A percentile compares a stretch with the other conserved stretches of the same genome.
Evolutionary conservation across 2,888 invertebrate genomes (phyloP).

Genomic region (Syritta pipiens): DNA sequence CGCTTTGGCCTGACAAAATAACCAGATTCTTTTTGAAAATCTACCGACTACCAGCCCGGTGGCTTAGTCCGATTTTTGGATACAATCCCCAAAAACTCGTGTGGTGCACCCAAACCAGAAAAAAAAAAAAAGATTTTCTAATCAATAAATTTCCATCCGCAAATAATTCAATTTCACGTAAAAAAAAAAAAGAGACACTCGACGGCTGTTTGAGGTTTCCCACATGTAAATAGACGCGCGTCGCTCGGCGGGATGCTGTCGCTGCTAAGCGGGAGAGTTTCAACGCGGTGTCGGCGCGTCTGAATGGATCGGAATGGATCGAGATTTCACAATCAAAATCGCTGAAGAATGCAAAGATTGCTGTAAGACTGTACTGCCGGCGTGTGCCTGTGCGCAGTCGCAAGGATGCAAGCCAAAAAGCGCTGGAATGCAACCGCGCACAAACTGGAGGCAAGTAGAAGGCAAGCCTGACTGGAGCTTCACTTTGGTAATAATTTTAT

Average conservation of each 20-base stretch:
- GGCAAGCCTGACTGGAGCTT: constrained; percentile 14
- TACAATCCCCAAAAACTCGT: constrained; percentile 36
- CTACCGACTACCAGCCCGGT: neutral
- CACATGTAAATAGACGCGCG: constrained; percentile 9
- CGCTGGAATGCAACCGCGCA: constrained; percentile 9
- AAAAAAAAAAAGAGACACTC: constrained; percentile 3
- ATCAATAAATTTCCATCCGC: constrained; percentile 64
- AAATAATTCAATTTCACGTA: constrained; percentile 64
- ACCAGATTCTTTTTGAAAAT: constrained; percentile 38
- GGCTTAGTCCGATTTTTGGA: constrained; percentile 13
- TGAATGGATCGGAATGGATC: constrained; percentile 7
- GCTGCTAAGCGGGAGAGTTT: neutral
- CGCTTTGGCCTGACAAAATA: constrained; percentile 17
- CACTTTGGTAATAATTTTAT: constrained; percentile 62
- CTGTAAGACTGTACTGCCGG: neutral
- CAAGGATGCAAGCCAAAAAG: no score
- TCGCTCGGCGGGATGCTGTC: constrained; percentile 23
- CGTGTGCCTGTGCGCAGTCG: neutral
- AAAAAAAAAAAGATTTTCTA: constrained; percentile 49
- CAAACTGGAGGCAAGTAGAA: neutral
- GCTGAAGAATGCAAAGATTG: constrained; percentile 1
- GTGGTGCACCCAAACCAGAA: no score
- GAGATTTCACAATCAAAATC: constrained; percentile 4
- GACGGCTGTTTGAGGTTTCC: neutral
- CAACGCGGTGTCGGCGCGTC: constrained; percentile 16